Percentiles rank a stretch among this genome's conserved stretches.
Conservation (phyloP, 2,888 invertebrate genomes). For the Eustalomyia histrio region DNA sequence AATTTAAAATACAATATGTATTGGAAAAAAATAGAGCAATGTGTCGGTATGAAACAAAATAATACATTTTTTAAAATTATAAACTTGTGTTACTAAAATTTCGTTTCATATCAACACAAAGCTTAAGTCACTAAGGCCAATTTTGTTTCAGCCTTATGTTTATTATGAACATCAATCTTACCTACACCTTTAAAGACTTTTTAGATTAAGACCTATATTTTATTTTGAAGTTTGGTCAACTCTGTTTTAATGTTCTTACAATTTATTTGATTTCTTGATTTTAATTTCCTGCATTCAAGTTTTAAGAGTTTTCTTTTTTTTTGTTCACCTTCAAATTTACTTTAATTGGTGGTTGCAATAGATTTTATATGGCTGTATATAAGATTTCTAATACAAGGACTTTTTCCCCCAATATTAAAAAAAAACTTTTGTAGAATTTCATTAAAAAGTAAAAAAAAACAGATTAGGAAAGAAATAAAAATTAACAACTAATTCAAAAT, state of each 20-base stretch:
- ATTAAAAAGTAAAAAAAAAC: not conserved
- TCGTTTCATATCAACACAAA: too few relatives aligned
- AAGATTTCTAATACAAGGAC: not conserved
- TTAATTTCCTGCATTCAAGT: conserved; percentile 16
- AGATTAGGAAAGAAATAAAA: not conserved
- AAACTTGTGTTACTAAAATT: too few relatives aligned
- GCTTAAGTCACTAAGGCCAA: too few relatives aligned
- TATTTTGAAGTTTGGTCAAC: not conserved
- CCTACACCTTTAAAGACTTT: too few relatives aligned
- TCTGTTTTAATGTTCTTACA: not conserved
- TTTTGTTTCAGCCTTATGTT: too few relatives aligned
- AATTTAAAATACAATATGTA: too few relatives aligned
- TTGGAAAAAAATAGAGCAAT: too few relatives aligned
- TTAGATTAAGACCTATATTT: too few relatives aligned
- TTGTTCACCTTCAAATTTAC: conserved; percentile 15
- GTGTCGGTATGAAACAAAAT: too few relatives aligned
- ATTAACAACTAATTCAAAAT: not conserved
- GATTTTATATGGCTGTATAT: not conserved
- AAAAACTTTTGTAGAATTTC: not conserved
- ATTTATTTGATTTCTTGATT: conserved; percentile 33
- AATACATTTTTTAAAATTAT: too few relatives aligned
- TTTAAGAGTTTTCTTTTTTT: not conserved
- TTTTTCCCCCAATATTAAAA: not conserved
- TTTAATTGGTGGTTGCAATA: conserved; percentile 23
- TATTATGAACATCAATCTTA: too few relatives aligned